Evolutionary conservation across 1,140 invertebrate genomes (phyloP).

Genomic region (Drosophila athabasca): DNA sequence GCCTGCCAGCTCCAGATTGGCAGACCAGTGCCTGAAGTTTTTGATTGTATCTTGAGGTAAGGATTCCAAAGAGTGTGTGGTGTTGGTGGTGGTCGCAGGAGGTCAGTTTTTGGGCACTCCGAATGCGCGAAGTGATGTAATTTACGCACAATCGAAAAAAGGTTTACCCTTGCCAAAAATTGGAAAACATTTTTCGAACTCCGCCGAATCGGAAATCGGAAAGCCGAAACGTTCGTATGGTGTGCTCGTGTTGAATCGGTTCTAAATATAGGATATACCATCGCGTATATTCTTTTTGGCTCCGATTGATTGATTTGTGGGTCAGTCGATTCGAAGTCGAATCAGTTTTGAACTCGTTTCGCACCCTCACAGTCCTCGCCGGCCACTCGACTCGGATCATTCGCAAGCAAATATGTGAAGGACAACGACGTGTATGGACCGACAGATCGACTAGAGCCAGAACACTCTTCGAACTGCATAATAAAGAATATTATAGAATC

Average conservation of each 20-base stretch:
- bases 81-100: constrained; percentile 12
- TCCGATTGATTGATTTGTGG: constrained; percentile 68
- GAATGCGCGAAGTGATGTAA: constrained; percentile 65
- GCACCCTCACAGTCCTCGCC: constrained; percentile 58
- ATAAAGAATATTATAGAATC: constrained; percentile 50
- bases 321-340: constrained; percentile 77
- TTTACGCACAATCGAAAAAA: constrained; percentile 49
- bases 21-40: constrained; percentile 23
- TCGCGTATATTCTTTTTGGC: constrained; percentile 44
- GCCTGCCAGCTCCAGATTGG: constrained; percentile 14
- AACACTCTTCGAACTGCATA: constrained; percentile 55
- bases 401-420: constrained; percentile 79
- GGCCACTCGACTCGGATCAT: constrained; percentile 70
- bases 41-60: constrained; percentile 32
- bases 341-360: constrained; percentile 80
- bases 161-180: constrained; percentile 54
- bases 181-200: constrained; percentile 44
- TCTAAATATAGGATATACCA: constrained; percentile 52
- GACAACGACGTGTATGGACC: constrained; percentile 69
- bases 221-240: constrained; percentile 3
- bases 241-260: constrained; percentile 17
- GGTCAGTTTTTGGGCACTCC: background rate
- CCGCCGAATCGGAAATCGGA: constrained; percentile 32
- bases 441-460: constrained; percentile 34
- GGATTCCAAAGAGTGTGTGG: background rate